phyloP scores from a whole-genome alignment of 37 sponge, comb jelly and placozoan genomes.

The Cladorhizidae sp. region DNA sequence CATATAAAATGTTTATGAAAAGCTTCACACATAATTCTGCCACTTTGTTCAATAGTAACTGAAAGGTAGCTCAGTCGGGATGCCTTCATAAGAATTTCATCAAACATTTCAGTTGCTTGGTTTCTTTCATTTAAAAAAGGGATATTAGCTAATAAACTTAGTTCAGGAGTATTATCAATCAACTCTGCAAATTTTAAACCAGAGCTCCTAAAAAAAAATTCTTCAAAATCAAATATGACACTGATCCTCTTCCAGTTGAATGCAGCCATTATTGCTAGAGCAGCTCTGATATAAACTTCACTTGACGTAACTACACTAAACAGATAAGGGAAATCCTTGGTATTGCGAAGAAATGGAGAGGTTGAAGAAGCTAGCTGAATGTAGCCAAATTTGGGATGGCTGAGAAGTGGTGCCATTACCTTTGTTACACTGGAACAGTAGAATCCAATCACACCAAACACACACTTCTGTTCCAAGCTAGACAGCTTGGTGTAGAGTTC shows the following conservation, averaged over 20 bases:
- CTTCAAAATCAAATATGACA: neutral
- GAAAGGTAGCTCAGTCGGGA: constrained; percentile 16
- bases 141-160: neutral
- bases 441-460: constrained; percentile 34
- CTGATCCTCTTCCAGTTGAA: constrained; percentile 16
- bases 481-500: neutral
- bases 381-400: neutral
- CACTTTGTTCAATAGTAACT: constrained; percentile 11
- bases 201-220: constrained; percentile 4
- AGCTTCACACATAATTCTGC: constrained; percentile 37
- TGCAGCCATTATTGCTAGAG: constrained; percentile 22
- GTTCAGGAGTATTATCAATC: neutral
- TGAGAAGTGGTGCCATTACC: constrained; percentile 5
- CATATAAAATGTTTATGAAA: neutral
- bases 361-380: constrained; percentile 36
- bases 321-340: neutral
- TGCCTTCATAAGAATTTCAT: neutral
- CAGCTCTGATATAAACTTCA: constrained; percentile 8
- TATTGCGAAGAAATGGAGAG: constrained; percentile 10
- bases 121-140: neutral
- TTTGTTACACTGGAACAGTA: constrained; percentile 29
- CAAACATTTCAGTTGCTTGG: neutral
- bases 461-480: neutral
- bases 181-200: neutral
- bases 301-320: constrained; percentile 9